These are phyloP conservation scores for Microtus oregoni DNA, from an alignment of 2,113 vertebrate genomes.

Conservation along the genomic window DNA sequence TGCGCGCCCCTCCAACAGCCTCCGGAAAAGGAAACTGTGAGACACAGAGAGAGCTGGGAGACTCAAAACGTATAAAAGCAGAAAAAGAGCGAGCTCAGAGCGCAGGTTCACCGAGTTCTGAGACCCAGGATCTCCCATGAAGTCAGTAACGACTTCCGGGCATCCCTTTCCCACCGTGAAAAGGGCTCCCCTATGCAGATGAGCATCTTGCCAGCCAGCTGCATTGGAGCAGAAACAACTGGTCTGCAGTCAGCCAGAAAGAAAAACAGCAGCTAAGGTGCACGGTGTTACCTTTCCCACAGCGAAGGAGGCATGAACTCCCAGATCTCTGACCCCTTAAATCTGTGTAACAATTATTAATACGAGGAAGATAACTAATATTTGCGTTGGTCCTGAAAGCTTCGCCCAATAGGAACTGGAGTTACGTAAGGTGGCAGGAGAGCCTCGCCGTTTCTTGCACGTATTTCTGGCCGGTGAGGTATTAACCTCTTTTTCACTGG, in stretches of 20 bases:
- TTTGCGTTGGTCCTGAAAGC: slow-evolving; percentile 83
- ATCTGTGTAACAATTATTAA: slow-evolving; percentile 90
- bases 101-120: background rate
- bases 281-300: slow-evolving; percentile 87
- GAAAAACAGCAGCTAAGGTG: slow-evolving; percentile 83
- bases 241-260: slow-evolving; percentile 85
- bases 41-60: background rate
- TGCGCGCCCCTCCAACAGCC: background rate
- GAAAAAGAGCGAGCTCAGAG: background rate
- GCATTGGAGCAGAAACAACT: slow-evolving; percentile 74
- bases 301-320: slow-evolving; percentile 87
- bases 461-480: slow-evolving; percentile 79
- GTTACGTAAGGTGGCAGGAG: slow-evolving; percentile 79
- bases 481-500: slow-evolving; percentile 86
- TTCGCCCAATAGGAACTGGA: slow-evolving; percentile 72
- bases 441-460: slow-evolving; percentile 80
- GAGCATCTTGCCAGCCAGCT: slow-evolving; percentile 10
- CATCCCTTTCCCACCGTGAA: slow-evolving; percentile 19
- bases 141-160: background rate
- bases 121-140: slow-evolving; percentile 16
- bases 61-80: background rate
- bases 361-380: slow-evolving; percentile 87
- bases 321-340: slow-evolving; percentile 89
- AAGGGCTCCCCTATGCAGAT: slow-evolving; percentile 41
- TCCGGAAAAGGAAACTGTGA: background rate